Evolutionary conservation across 1,140 invertebrate species (phyloP).

Genomic region (Anthonomus grandis): DNA sequence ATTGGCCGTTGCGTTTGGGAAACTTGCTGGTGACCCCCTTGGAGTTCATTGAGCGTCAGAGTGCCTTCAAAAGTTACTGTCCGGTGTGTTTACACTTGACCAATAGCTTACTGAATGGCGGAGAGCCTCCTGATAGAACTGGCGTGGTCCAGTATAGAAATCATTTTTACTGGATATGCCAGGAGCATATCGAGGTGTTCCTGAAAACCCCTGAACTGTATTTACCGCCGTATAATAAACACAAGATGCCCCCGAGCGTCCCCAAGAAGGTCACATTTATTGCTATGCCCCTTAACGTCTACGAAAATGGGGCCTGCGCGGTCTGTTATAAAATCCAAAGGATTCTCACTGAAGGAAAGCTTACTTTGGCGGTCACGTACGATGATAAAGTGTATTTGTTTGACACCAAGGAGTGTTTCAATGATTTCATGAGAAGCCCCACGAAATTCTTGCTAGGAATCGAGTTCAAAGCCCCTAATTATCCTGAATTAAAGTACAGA

Average conservation of each 20-base stretch:
- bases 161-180: conserved; percentile 58
- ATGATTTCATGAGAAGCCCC: conserved; percentile 52
- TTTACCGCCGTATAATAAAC: conserved; percentile 40
- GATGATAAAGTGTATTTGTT: conserved; percentile 54
- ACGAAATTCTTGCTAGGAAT: conserved; percentile 48
- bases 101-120: conserved; percentile 47
- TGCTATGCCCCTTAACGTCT: conserved; percentile 43
- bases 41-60: conserved; percentile 52
- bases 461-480: conserved; percentile 45
- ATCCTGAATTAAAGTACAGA: conserved; percentile 48
- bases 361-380: conserved; percentile 48
- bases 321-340: conserved; percentile 56
- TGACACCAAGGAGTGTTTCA: conserved; percentile 51
- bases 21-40: conserved; percentile 50
- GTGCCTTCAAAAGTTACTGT: conserved; percentile 53
- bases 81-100: conserved; percentile 52
- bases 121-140: conserved; percentile 49
- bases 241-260: conserved; percentile 51
- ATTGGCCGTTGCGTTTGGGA: conserved; percentile 40
- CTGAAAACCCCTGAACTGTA: conserved; percentile 46
- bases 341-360: conserved; percentile 48
- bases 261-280: conserved; percentile 49
- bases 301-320: conserved; percentile 55
- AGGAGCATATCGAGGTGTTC: conserved; percentile 51
- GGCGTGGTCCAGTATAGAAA: conserved; percentile 54